These are phyloP conservation scores for Hirtodrosophila trivittata DNA, from an alignment of 2,888 invertebrate genomes.

Conservation along the genomic window DNA sequence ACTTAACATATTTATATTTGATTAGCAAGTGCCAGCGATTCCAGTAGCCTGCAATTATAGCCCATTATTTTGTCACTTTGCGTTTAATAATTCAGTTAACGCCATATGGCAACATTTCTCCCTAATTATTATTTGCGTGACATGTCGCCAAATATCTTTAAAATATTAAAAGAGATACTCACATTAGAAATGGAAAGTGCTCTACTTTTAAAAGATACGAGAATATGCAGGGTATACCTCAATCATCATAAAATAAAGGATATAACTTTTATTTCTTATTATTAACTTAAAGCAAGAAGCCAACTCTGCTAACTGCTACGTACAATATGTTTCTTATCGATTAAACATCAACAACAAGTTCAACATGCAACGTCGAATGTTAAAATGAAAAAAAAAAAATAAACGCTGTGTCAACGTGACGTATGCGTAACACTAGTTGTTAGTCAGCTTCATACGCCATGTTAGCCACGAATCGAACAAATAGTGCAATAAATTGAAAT, in stretches of 20 bases:
- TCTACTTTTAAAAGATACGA: too few relatives aligned
- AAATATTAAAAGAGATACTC: neutral
- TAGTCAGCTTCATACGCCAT: conserved; percentile 42
- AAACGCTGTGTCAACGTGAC: conserved; percentile 49
- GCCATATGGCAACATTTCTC: too few relatives aligned
- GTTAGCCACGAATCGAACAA: conserved; percentile 25
- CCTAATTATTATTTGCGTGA: too few relatives aligned
- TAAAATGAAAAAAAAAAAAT: conserved; percentile 2
- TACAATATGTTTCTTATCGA: too few relatives aligned
- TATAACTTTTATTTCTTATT: too few relatives aligned
- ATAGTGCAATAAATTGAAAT: conserved; percentile 2
- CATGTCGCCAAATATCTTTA: neutral
- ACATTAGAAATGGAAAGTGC: too few relatives aligned
- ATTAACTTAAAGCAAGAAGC: too few relatives aligned
- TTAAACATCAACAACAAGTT: conserved; percentile 20
- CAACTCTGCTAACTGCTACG: too few relatives aligned
- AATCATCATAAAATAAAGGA: too few relatives aligned
- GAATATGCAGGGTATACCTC: too few relatives aligned
- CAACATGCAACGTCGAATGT: conserved; percentile 16
- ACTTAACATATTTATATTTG: conserved; percentile 50
- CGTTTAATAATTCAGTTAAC: conserved; percentile 30
- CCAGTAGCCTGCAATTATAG: conserved; percentile 49
- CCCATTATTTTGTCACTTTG: conserved; percentile 26
- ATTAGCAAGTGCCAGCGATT: conserved; percentile 42
- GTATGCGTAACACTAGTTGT: conserved; percentile 54